phyloP scores from a whole-genome alignment of 1,140 invertebrate genomes.

The Monomorium pharaonis region DNA sequence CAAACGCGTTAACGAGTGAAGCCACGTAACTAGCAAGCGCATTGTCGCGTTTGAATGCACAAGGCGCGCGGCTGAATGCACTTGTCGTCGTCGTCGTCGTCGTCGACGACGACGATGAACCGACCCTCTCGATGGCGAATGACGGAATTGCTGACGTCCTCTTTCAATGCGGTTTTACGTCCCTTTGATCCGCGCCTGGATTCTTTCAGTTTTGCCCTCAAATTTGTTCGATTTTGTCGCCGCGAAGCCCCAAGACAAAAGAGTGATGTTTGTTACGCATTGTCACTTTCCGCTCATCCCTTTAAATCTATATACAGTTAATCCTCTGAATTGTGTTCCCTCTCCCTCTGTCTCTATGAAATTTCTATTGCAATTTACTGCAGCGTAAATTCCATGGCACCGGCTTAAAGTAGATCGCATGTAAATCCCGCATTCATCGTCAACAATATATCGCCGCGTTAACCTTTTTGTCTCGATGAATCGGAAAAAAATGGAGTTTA shows the following conservation, averaged over 20 bases:
- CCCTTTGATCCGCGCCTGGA: background rate
- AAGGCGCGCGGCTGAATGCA: conserved; percentile 21
- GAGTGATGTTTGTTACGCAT: background rate
- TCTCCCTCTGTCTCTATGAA: background rate
- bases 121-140: background rate
- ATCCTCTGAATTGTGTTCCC: background rate
- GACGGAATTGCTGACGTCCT: background rate
- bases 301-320: background rate
- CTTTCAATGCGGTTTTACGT: conserved; percentile 9
- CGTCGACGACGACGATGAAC: background rate
- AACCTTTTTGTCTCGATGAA: background rate
- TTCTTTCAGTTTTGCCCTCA: background rate
- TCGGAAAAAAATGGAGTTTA: background rate
- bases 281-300: background rate
- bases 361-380: background rate
- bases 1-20: conserved; percentile 29
- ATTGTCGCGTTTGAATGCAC: conserved; percentile 20
- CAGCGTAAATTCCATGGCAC: conserved; percentile 7
- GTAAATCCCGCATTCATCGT: conserved; percentile 6
- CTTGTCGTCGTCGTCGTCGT: background rate
- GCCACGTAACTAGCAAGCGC: conserved; percentile 19
- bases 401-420: background rate
- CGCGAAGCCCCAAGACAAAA: background rate
- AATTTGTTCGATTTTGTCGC: background rate
- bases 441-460: background rate